These are phyloP conservation scores for Lipotes vexillifer DNA, from an alignment of 2,113 vertebrate genomes.

Conservation along the genomic window DNA sequence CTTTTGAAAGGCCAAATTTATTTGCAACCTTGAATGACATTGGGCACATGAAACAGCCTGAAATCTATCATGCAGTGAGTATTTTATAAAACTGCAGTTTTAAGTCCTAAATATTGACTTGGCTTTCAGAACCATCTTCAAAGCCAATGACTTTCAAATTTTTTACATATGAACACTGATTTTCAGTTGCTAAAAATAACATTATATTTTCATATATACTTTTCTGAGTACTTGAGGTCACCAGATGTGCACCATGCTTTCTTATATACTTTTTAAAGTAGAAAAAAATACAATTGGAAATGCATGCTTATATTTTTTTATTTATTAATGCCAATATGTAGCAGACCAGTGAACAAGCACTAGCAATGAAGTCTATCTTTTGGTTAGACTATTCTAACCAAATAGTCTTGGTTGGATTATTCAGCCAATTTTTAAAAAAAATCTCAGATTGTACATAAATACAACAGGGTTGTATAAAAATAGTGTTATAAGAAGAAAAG, in stretches of 20 bases:
- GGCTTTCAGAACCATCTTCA: constrained; percentile 57
- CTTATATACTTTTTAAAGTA: constrained; percentile 15
- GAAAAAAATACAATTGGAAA: background rate
- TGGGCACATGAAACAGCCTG: constrained; percentile 74
- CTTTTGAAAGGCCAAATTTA: constrained; percentile 76
- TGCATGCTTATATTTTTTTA: background rate
- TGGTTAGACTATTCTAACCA: background rate
- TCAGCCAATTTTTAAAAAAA: background rate
- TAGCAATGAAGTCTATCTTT: background rate
- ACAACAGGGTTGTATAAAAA: background rate
- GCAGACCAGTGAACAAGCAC: background rate
- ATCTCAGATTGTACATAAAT: background rate
- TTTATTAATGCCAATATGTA: background rate
- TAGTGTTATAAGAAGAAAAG: background rate
- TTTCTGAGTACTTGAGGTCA: background rate
- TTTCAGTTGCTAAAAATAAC: constrained; percentile 28
- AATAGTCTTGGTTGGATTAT: background rate
- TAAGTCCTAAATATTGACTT: constrained; percentile 61
- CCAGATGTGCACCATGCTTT: background rate
- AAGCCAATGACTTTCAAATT: constrained; percentile 54
- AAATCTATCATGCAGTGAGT: constrained; percentile 68
- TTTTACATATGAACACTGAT: constrained; percentile 30
- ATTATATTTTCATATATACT: constrained; percentile 20
- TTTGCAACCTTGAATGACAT: constrained; percentile 81
- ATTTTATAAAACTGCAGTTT: constrained; percentile 59